Conservation (phyloP, 2,797 vertebrate species). For the Myripristis jacobus region DNA sequence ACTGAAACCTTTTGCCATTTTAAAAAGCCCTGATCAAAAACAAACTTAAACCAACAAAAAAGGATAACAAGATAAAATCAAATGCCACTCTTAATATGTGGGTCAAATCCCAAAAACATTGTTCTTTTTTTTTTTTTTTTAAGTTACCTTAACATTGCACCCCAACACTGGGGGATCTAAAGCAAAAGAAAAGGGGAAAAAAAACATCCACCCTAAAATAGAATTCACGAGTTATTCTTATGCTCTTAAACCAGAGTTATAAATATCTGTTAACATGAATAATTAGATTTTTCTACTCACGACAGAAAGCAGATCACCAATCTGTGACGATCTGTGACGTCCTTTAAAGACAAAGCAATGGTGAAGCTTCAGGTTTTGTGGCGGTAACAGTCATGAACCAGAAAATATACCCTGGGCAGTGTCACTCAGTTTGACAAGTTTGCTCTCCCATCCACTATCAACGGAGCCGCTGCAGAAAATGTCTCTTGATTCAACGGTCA, state of each 20-base stretch:
- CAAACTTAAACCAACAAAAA: constrained; percentile 61
- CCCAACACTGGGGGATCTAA: constrained; percentile 34
- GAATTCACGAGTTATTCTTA: constrained; percentile 43
- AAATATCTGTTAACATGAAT: neutral
- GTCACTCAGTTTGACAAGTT: neutral
- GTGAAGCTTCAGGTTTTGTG: constrained; percentile 19
- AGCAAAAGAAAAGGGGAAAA: constrained; percentile 26
- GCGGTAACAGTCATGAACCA: constrained; percentile 15
- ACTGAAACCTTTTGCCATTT: constrained; percentile 59
- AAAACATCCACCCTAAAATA: constrained; percentile 54
- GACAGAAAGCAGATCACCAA: neutral
- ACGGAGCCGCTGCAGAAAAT: neutral
- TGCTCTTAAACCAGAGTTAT: constrained; percentile 29
- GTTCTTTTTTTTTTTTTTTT: constrained; percentile 37
- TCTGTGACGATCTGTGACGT: constrained; percentile 4
- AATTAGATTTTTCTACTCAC: neutral
- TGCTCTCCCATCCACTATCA: neutral
- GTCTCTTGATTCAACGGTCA: constrained; percentile 4
- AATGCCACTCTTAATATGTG: constrained; percentile 73
- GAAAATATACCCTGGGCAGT: constrained; percentile 17
- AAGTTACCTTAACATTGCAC: constrained; percentile 65
- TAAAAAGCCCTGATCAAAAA: constrained; percentile 61
- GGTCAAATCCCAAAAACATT: constrained; percentile 72
- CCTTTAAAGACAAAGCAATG: constrained; percentile 18
- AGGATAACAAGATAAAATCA: constrained; percentile 69